phyloP scores from a whole-genome alignment of 2,113 vertebrate species.

The Parotia lawesii region DNA sequence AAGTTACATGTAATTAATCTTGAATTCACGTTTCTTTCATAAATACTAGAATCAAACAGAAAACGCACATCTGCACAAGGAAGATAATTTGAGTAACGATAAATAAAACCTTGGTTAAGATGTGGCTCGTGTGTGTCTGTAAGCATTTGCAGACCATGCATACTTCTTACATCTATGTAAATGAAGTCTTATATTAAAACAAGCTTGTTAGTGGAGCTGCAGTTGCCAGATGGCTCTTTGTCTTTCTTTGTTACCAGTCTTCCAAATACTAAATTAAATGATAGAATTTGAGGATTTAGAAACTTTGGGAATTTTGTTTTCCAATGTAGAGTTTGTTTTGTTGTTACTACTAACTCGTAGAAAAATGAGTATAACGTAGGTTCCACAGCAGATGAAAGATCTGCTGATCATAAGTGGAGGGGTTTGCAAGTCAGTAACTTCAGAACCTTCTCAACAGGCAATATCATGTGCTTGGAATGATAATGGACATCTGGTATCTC shows the following conservation, averaged over 20 bases:
- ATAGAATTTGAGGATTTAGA: not conserved
- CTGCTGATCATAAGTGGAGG: not conserved
- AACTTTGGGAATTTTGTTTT: not conserved
- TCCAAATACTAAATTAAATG: not conserved
- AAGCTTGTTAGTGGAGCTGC: not conserved
- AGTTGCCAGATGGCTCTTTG: not conserved
- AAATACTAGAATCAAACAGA: not conserved
- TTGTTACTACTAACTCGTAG: not conserved
- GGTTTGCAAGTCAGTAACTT: not conserved
- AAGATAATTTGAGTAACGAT: not conserved
- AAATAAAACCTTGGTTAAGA: not conserved
- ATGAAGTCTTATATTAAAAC: not conserved
- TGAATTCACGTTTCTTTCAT: not conserved
- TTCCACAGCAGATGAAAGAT: not conserved
- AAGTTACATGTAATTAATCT: not conserved
- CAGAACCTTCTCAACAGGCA: not conserved
- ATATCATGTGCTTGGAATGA: not conserved
- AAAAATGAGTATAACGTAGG: not conserved
- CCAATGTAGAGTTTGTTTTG: not conserved
- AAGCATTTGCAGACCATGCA: not conserved
- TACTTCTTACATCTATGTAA: not conserved
- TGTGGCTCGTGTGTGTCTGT: not conserved
- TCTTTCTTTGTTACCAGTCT: not conserved
- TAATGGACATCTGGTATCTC: not conserved
- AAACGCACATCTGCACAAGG: not conserved